phyloP scores from a whole-genome alignment of 2,113 vertebrate genomes.

The Eublepharis macularius region DNA sequence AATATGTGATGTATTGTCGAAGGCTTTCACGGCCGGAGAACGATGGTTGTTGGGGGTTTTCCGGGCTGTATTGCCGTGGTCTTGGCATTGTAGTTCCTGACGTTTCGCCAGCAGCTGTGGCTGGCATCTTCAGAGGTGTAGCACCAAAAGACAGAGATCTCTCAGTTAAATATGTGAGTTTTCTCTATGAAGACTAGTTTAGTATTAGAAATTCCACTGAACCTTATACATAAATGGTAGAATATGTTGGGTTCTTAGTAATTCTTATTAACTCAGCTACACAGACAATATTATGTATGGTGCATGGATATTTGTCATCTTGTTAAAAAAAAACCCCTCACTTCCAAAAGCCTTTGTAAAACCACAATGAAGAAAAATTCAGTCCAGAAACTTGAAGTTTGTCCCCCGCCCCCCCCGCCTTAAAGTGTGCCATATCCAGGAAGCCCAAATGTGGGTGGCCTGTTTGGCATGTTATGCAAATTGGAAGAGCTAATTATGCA shows the following conservation, averaged over 20 bases:
- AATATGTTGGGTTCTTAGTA: neutral
- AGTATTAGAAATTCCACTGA: conserved; percentile 29
- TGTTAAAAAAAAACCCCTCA: neutral
- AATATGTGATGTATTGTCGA: too few species aligned
- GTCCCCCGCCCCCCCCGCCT: too few species aligned
- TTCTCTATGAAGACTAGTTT: neutral
- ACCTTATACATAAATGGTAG: conserved; percentile 6
- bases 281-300: neutral
- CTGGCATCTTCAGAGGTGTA: too few species aligned
- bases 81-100: too few species aligned
- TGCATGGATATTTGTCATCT: neutral
- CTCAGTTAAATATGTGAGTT: too few species aligned
- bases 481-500: neutral
- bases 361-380: conserved; percentile 30
- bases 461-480: conserved; percentile 6
- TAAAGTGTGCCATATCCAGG: neutral
- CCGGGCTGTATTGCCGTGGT: too few species aligned
- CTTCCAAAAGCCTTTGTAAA: neutral
- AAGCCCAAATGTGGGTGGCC: neutral
- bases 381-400: conserved; percentile 30
- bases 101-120: too few species aligned
- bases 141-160: too few species aligned
- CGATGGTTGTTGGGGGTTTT: too few species aligned
- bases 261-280: neutral
- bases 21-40: too few species aligned